Percentiles rank a stretch among this genome's conserved stretches.
These are phyloP conservation scores for Centropus unirufus DNA, from an alignment of 2,113 vertebrate genomes.

Conservation along the genomic window DNA sequence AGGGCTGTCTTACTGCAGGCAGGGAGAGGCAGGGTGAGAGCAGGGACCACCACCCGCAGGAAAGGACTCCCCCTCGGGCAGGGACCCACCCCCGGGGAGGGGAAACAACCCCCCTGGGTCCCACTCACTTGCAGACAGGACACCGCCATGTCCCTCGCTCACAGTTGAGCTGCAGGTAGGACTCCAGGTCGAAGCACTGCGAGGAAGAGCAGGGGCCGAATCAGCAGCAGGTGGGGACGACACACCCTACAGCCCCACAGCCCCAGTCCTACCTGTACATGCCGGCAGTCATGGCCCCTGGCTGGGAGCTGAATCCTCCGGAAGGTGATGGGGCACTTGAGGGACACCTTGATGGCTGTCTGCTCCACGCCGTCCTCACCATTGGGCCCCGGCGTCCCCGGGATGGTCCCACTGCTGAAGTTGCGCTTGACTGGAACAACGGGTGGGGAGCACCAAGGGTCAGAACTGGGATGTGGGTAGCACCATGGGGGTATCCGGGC, in stretches of 20 bases:
- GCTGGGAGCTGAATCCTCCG: constrained; percentile 95
- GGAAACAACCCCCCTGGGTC: accelerated
- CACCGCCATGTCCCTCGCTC: constrained; percentile 87
- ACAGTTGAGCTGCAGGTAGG: constrained; percentile 84
- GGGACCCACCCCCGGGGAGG: no score
- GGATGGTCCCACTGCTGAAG: constrained; percentile 93
- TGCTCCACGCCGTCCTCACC: constrained; percentile 95
- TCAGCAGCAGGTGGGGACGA: no score
- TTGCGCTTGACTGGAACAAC: constrained; percentile 86
- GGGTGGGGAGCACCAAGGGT: neutral
- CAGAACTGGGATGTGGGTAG: neutral
- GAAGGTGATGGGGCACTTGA: constrained; percentile 97
- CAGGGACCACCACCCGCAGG: neutral
- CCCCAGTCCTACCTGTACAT: constrained; percentile 86
- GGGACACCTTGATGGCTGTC: constrained; percentile 95
- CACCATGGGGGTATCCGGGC: neutral
- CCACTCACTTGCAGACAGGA: constrained; percentile 81
- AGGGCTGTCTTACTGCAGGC: constrained; percentile 89
- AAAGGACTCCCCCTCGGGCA: no score
- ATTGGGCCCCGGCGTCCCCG: constrained; percentile 90
- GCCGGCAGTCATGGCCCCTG: constrained; percentile 92
- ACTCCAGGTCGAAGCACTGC: constrained; percentile 91
- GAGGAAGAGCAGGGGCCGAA: neutral
- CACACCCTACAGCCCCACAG: no score
- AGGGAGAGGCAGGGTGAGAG: neutral